A percentile compares a stretch with the other conserved stretches of the same genome.
phyloP scores from a whole-genome alignment of 2,113 vertebrate genomes.

The Xerus inauris region DNA sequence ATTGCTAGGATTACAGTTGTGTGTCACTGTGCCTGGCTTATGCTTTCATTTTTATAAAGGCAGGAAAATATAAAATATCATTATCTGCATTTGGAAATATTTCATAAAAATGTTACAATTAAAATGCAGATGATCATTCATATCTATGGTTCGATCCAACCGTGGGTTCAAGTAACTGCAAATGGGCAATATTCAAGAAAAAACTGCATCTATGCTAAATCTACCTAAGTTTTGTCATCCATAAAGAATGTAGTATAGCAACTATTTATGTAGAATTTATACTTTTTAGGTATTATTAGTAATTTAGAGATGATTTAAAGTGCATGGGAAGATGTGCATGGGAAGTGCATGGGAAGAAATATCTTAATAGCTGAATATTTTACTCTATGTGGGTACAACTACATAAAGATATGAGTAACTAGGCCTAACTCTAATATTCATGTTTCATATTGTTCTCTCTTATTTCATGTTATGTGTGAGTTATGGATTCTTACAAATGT shows the following conservation, averaged over 20 bases:
- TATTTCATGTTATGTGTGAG: neutral
- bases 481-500: neutral
- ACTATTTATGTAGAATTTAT: neutral
- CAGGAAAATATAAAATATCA: neutral
- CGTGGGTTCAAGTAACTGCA: neutral
- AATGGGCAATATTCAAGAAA: neutral
- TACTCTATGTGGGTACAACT: neutral
- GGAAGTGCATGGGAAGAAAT: neutral
- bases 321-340: neutral
- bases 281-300: neutral
- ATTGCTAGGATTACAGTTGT: too few relatives aligned
- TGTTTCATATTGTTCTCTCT: neutral
- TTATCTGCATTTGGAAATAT: neutral
- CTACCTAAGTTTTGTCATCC: neutral
- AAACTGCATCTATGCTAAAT: neutral
- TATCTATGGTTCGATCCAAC: neutral
- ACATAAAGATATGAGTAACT: neutral
- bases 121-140: neutral
- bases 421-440: neutral
- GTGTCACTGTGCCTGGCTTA: too few relatives aligned
- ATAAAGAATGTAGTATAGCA: neutral
- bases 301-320: neutral
- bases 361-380: constrained; percentile 6
- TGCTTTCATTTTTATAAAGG: neutral
- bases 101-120: neutral